Conservation (phyloP, 1,140 invertebrate species). For the Arion vulgaris region DNA sequence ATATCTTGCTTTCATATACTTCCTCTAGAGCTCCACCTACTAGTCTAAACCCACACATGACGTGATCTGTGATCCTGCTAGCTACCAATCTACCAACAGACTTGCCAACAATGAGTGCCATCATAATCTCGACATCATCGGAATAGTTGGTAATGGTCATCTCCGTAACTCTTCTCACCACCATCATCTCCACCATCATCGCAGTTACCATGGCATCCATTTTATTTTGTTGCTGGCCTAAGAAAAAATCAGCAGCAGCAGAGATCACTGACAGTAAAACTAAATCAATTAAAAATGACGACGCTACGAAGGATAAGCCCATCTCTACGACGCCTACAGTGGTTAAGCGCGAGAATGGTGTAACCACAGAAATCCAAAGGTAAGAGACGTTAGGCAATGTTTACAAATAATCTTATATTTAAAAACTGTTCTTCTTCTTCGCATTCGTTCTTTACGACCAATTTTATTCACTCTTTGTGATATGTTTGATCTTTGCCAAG, state of each 20-base stretch:
- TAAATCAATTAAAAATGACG: slow-evolving; percentile 9
- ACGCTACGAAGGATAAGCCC: background rate
- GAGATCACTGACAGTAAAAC: slow-evolving; percentile 27
- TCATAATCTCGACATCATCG: background rate
- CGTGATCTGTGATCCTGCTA: background rate
- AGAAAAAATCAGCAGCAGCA: slow-evolving; percentile 37
- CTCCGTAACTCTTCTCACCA: slow-evolving; percentile 30
- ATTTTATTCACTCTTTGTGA: no score
- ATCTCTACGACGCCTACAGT: background rate
- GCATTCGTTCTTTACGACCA: no score
- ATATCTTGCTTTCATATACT: no score
- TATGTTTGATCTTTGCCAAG: no score
- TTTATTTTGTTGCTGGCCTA: slow-evolving; percentile 61
- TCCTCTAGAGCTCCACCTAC: no score
- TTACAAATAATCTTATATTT: no score
- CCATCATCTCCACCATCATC: slow-evolving; percentile 48
- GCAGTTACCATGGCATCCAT: slow-evolving; percentile 54
- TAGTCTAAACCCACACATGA: background rate
- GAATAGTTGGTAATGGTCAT: background rate
- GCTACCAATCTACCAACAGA: background rate
- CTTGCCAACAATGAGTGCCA: background rate
- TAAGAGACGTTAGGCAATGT: background rate
- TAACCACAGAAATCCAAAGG: background rate
- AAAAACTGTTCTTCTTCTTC: no score
- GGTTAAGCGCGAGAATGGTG: background rate